phyloP scores from a whole-genome alignment of 2,888 invertebrate species.

The Heteropelma amictum region DNA sequence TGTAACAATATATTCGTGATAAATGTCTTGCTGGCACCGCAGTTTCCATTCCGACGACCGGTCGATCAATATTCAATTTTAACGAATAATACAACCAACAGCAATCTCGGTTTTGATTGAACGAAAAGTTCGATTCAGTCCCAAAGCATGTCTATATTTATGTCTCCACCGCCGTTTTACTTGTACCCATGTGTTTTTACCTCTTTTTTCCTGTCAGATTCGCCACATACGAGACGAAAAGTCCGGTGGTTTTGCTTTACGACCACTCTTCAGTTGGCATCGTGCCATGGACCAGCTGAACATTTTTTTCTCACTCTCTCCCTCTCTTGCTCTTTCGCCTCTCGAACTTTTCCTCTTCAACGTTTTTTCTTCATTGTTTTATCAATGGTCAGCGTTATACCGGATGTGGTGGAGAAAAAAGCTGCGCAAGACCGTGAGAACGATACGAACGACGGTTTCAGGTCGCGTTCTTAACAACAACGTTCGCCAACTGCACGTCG shows the following conservation, averaged over 20 bases:
- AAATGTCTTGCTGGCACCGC: background rate
- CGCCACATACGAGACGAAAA: conserved; percentile 13
- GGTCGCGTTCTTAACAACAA: background rate
- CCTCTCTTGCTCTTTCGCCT: background rate
- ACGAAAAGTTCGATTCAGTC: conserved; percentile 12
- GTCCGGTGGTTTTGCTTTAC: conserved; percentile 22
- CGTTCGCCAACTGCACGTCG: background rate
- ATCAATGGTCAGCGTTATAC: background rate
- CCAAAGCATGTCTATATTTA: conserved; percentile 2
- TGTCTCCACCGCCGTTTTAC: background rate
- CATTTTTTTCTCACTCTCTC: background rate
- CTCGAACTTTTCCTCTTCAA: no score
- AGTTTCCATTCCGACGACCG: conserved; percentile 18
- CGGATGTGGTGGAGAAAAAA: background rate
- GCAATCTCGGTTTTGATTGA: conserved; percentile 35
- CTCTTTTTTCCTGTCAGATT: background rate
- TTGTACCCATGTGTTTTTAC: background rate
- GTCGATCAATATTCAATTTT: conserved; percentile 34
- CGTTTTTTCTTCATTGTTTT: background rate
- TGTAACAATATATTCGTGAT: background rate
- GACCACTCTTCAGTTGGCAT: conserved; percentile 43
- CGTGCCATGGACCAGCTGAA: conserved; percentile 23
- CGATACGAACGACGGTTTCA: no score
- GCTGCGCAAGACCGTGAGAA: background rate
- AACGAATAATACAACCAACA: conserved; percentile 11